Conservation (phyloP, 2,888 invertebrate species). For the Germaria angustata region DNA sequence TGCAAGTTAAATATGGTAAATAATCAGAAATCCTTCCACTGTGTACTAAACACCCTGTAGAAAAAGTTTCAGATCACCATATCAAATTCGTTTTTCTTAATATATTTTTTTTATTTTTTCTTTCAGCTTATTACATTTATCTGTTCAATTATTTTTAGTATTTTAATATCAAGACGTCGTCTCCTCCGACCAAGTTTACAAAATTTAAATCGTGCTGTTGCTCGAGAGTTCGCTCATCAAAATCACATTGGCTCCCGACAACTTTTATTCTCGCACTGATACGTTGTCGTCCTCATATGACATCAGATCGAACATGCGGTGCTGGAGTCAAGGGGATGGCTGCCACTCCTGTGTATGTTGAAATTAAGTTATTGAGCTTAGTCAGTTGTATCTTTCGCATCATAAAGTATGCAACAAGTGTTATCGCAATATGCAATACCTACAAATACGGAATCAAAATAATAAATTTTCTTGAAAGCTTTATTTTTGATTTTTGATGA, state of each 20-base stretch:
- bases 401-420: conserved; percentile 28
- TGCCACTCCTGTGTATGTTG: conserved; percentile 33
- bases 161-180: conserved; percentile 57
- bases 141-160: conserved; percentile 58
- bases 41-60: too few relatives aligned
- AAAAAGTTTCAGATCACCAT: too few relatives aligned
- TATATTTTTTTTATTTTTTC: conserved; percentile 3
- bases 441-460: conserved; percentile 7
- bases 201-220: conserved; percentile 41
- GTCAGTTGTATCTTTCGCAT: conserved; percentile 23
- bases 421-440: conserved; percentile 49
- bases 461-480: neutral
- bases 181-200: conserved; percentile 51
- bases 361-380: conserved; percentile 40
- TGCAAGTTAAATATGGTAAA: too few relatives aligned
- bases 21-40: too few relatives aligned
- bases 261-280: conserved; percentile 66
- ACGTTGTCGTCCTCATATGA: neutral
- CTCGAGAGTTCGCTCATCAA: conserved; percentile 35
- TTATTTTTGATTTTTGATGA: neutral
- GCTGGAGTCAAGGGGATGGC: conserved; percentile 45
- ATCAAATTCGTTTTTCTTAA: too few relatives aligned
- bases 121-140: conserved; percentile 59
- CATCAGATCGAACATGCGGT: conserved; percentile 40
- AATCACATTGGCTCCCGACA: conserved; percentile 73